Evolutionary conservation across 2,797 vertebrate species (phyloP), one percentile per base, ranked within the genome.

Genomic region (Schizothorax lantsangensis): DNA sequence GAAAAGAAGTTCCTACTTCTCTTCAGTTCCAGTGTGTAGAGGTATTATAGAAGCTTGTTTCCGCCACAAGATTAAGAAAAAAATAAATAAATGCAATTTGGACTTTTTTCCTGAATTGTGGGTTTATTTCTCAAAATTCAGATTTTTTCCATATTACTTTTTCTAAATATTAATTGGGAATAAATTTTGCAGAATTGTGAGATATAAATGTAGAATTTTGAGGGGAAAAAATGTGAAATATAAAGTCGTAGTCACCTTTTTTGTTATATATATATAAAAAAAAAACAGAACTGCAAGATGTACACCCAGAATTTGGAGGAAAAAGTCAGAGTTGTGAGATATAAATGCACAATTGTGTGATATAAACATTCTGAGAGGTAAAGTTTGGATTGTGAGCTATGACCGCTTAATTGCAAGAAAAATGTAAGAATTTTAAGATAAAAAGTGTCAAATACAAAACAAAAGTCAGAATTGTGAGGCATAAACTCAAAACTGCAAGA

Each of bases 1-100:
- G 90, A 92, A 92, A 94, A 93, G 69, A 93, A 90, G 89, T 92
- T 85, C 90, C 79, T 88, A 68, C 73, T 83, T 89, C 78, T 66
- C 80, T 84, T 43, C 84, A 84, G 84, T 93, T 90, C 90, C 83
- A 85, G 82, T 87, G 87, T 62, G n/a, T 14, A 14, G 26, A 64
- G n/a, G 62, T 15, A 62, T 3, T 26, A 64, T 64, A 11, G 10
- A 30, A 26, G 11, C 5, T 14, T 12, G 59, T 62, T 62, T 62
- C 57, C 10, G 10, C 4, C 23, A 59, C 9, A 62, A 62, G 9
- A n/a, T 54, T 21, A 2, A 54, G 52, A 54, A 2, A 0, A 11
- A 19, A 52, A 47, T 21, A 21, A 54, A 6, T 17, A 17, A 43
- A 11, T 21, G 19, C 4, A 62, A 26, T 62, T 12, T 62, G 59